phyloP scores from a whole-genome alignment of 2,888 invertebrate species.

The Suillia variegata region DNA sequence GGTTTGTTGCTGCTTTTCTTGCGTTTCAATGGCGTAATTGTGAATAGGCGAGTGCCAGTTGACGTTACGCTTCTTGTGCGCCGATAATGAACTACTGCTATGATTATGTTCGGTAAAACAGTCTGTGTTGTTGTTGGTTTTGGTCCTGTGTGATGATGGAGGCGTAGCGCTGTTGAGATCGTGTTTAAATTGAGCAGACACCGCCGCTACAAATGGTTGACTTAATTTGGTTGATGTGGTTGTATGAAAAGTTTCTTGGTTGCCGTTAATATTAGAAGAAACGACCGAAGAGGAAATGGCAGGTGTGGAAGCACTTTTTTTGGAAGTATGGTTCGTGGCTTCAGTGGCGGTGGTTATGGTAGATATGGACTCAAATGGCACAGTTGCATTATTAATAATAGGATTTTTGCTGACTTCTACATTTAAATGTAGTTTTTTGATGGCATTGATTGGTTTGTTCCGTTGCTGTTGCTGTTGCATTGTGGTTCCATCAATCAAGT shows the following conservation, averaged over 20 bases:
- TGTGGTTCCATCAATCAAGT: slow-evolving; percentile 27
- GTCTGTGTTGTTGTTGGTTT: slow-evolving; percentile 21
- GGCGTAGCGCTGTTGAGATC: slow-evolving; percentile 28
- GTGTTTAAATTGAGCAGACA: slow-evolving; percentile 7
- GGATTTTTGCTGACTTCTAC: slow-evolving; percentile 5
- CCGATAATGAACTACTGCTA: slow-evolving; percentile 24
- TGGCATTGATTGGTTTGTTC: slow-evolving; percentile 3
- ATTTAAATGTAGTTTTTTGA: slow-evolving; percentile 1
- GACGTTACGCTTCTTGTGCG: slow-evolving; percentile 58
- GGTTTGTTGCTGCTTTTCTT: slow-evolving; percentile 49
- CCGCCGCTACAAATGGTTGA: neutral
- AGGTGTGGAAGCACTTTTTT: no score
- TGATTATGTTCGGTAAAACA: slow-evolving; percentile 32
- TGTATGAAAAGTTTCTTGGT: slow-evolving; percentile 5
- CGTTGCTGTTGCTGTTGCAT: no score
- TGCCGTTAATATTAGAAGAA: neutral
- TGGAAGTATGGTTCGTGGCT: no score
- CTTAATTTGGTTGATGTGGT: neutral
- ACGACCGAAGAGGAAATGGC: neutral
- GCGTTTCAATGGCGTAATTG: slow-evolving; percentile 48
- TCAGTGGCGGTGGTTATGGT: neutral
- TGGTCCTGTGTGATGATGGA: slow-evolving; percentile 36
- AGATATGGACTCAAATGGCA: slow-evolving; percentile 14
- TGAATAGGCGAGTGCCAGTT: slow-evolving; percentile 60
- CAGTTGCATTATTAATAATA: neutral